Percentiles rank a stretch among this genome's conserved stretches.
phyloP scores from a whole-genome alignment of 1,140 invertebrate genomes.

The Paralvinella palmiformis region DNA sequence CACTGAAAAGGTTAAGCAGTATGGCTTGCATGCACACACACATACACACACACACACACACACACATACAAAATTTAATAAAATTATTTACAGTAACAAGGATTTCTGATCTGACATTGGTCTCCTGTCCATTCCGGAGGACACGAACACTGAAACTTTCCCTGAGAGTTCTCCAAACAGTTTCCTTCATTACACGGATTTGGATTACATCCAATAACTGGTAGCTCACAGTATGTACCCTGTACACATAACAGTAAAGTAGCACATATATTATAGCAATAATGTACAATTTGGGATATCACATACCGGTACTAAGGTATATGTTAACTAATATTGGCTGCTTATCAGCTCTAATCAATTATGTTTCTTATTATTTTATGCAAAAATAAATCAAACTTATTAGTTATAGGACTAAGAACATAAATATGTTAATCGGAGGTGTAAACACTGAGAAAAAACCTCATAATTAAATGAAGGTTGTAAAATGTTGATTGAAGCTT shows the following conservation, averaged over 20 bases:
- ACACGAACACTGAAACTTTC: slow-evolving; percentile 13
- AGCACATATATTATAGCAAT: neutral
- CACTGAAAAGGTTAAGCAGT: neutral
- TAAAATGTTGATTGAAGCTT: neutral
- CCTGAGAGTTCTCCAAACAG: slow-evolving; percentile 11
- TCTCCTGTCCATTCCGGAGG: slow-evolving; percentile 12
- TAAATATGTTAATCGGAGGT: too few species aligned
- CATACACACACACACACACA: neutral
- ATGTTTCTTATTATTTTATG: neutral
- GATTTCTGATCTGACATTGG: slow-evolving; percentile 13
- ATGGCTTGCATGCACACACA: neutral
- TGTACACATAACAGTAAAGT: neutral
- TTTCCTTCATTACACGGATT: slow-evolving; percentile 16
- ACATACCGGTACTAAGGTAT: too few species aligned
- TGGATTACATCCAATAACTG: slow-evolving; percentile 9
- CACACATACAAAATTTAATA: too few species aligned
- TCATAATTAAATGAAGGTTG: too few species aligned
- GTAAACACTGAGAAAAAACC: neutral
- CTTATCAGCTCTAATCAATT: too few species aligned
- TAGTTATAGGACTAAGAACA: neutral
- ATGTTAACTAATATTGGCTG: too few species aligned
- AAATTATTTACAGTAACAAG: slow-evolving; percentile 11
- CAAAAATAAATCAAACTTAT: neutral
- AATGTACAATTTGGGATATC: too few species aligned
- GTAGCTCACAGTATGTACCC: slow-evolving; percentile 7